A percentile compares a stretch with the other conserved stretches of the same genome.
phyloP scores from a whole-genome alignment of 2,888 invertebrate genomes.

The Calephelis perditalis region DNA sequence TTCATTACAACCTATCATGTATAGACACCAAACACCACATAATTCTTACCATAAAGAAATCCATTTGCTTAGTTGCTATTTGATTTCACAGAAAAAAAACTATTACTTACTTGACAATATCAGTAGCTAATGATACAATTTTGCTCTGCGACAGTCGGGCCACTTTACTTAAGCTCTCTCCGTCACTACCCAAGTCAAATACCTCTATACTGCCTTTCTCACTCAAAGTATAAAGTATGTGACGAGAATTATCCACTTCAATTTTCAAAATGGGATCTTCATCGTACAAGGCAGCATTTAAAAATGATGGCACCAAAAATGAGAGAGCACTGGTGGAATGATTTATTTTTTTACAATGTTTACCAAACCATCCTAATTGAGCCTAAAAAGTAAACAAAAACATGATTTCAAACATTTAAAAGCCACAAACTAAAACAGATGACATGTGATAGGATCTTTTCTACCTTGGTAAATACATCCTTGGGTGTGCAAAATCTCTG shows the following conservation, averaged over 20 bases:
- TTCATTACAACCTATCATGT: too few species aligned
- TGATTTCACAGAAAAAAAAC: conserved; percentile 2
- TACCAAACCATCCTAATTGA: conserved; percentile 95
- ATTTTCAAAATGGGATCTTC: conserved; percentile 94
- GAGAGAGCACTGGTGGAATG: conserved; percentile 93
- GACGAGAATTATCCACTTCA: conserved; percentile 90
- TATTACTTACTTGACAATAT: conserved; percentile 86
- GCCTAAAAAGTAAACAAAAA: conserved; percentile 62
- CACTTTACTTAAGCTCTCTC: conserved; percentile 83
- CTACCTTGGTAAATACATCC: too few species aligned
- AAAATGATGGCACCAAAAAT: conserved; percentile 92
- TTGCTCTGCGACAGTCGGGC: conserved; percentile 85
- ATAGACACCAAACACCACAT: too few species aligned
- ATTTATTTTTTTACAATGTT: conserved; percentile 96
- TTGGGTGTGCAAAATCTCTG: too few species aligned
- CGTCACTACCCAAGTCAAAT: conserved; percentile 91
- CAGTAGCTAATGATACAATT: conserved; percentile 86
- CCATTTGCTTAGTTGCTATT: too few species aligned
- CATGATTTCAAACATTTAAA: not conserved
- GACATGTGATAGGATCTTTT: too few species aligned
- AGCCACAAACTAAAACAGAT: too few species aligned
- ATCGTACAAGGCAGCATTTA: conserved; percentile 90
- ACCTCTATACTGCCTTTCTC: conserved; percentile 93
- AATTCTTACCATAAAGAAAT: too few species aligned
- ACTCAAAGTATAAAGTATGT: conserved; percentile 93